A percentile compares a stretch with the other conserved stretches of the same genome.
phyloP scores from a whole-genome alignment of 2,113 vertebrate species.

The Vimba vimba region DNA sequence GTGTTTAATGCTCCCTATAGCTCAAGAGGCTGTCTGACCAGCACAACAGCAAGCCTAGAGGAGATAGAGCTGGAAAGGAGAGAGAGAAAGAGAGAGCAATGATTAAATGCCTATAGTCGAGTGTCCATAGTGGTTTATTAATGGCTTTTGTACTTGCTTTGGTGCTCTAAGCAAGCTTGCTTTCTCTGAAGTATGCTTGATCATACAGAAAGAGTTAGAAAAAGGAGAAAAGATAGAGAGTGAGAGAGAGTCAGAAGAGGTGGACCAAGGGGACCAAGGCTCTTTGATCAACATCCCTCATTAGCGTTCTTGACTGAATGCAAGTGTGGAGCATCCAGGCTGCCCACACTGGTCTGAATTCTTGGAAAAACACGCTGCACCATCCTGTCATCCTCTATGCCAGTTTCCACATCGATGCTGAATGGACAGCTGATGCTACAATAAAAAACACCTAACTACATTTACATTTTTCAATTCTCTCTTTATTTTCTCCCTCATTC shows the following conservation, averaged over 20 bases:
- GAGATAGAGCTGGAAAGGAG: not conserved
- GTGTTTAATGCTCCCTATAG: constrained; percentile 33
- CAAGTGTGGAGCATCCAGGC: constrained; percentile 43
- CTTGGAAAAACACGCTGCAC: not conserved
- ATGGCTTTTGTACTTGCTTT: constrained; percentile 50
- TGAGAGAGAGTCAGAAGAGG: constrained; percentile 4
- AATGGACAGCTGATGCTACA: constrained; percentile 3
- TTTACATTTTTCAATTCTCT: constrained; percentile 8
- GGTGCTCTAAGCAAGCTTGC: constrained; percentile 50
- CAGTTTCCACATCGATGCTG: not conserved
- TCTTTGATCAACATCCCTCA: constrained; percentile 51
- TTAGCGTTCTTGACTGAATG: constrained; percentile 50
- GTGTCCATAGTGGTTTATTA: constrained; percentile 46
- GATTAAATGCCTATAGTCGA: constrained; percentile 52
- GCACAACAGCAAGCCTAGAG: not conserved
- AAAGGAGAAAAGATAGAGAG: constrained; percentile 16
- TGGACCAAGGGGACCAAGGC: constrained; percentile 19
- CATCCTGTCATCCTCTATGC: not conserved
- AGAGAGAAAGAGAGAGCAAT: constrained; percentile 14
- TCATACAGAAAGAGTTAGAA: constrained; percentile 32
- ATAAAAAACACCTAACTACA: not conserved
- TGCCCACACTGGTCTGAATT: constrained; percentile 7
- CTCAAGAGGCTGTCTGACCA: constrained; percentile 19
- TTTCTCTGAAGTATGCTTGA: constrained; percentile 45
- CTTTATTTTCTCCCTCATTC: not conserved